Base-by-base conservation (phyloP, 2,888 invertebrate species). In the Agrochola lychnidis region DNA sequence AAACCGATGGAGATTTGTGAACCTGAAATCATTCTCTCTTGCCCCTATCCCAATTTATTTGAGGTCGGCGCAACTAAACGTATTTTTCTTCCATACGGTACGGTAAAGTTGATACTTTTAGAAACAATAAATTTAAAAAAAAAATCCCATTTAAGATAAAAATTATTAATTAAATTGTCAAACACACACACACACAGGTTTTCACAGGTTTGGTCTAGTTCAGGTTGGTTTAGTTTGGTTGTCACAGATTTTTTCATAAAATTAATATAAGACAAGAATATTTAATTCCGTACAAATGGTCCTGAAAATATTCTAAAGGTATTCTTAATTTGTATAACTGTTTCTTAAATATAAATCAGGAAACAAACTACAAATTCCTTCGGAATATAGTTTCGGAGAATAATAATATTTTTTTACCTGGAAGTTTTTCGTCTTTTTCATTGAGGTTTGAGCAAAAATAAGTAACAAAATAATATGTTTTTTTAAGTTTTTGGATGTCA, bases 311-410 rank as follows among this genome's bases (percentile, higher is more conserved):
- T 45, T 75, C 19, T 7, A 61, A 73, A 12, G 7, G 2, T 16
- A 51, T 71, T n/a, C 72, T 30, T 70, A 12, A 74, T 62, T 42
- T 19, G 48, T 51, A 19, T 30, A 12, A 42, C 16, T 64, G n/a
- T n/a, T 56, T 45, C 14, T 56, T 22, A 75, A 63, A 63, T 45
- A 75, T 63, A 40, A 74, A 75, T 45, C 45, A 56, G 45, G 19
- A 56, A 63, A 45, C 53, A 63, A 56, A 56, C 14, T 56, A 30
- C 16, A 4, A 40, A 76, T 76, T 76, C 56, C 3, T 42, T 22
- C 10, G 4, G 4, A 75, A 57, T 48, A 57, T n/a, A 76, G 57
- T 76, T 76, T 51, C 9, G 12, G 14, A 19, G 22, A 64, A 25
- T 56, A 48, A 64, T 59, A n/a, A n/a, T n/a, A 10, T 40, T 48